Base-by-base conservation (phyloP, 2,113 vertebrate species). In the Ceratotherium simum region DNA sequence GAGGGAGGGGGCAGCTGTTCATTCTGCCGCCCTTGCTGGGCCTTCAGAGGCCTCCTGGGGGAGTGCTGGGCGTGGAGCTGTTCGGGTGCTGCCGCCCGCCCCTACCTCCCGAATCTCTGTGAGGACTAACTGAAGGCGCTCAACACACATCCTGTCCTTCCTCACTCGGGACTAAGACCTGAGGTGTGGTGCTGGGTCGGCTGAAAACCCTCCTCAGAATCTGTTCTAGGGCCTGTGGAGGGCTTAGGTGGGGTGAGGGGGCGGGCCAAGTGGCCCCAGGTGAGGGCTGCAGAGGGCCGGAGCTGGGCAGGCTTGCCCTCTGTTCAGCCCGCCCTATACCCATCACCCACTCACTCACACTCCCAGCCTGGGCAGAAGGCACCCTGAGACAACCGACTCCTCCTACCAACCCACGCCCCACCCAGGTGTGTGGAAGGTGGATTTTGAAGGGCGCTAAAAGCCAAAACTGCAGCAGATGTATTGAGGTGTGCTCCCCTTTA, bases 1-100 rank as follows among this genome's bases (percentile, higher is more conserved):
- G 17, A 11, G 60, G 10, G n/a, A 29, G n/a, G 46, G 36, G 79
- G 51, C 0, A 0, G 1, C 13, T 0, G 25, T 9, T 82, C 21
- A 20, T 87, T 42, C 14, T 3, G 5, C 54, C 6, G 0, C 46
- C n/a, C 54, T 13, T 7, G 10, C 82, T 6, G 3, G 46, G 65
- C 29, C 33, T 83, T 48, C 73, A 33, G 29, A n/a, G 18, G n/a
- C 23, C 51, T 60, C 23, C 17, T 0, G 4, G 39, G 2, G 29
- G 16, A 23, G 58, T 0, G 9, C 12, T 48, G 31, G 20, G 29
- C 2, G 0, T 0, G 5, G 25, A 23, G 33, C 6, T 21, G 23
- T 69, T 31, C 20, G 1, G 33, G 4, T 56, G 42, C 69, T 54
- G 51, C 11, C 39, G 51, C 58, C 1, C 7, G 14, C 13, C n/a